Base-by-base conservation (phyloP, 92 coral and sea anemone genomes). In the Heliopora coerulea region DNA sequence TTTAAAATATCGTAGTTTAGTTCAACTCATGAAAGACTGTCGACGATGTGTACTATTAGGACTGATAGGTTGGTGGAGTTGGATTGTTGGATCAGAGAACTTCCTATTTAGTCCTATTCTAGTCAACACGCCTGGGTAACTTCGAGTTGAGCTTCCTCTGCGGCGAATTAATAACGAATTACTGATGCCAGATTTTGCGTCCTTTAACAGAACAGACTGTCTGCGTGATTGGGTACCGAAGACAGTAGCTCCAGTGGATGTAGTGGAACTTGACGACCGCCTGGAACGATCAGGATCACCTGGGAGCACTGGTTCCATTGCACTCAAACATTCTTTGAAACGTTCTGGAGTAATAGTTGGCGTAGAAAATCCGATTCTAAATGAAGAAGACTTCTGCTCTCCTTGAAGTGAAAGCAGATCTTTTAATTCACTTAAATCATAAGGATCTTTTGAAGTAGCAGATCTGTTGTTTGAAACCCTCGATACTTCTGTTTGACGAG, bases 321-420 rank as follows among this genome's bases (percentile, higher is more conserved):
- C 63, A 30, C 30, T 58, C 28, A 70, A 34, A 23, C 41, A 52
- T 8, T 20, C 49, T 26, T 52, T 62, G 29, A 70, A 70, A 1
- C 32, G 26, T 10, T 70, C 63, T 26, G 28, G 12, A 25, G 60
- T 52, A 62, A 70, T 50, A 0, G 15, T 31, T 0, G 62, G 77
- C 3, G 28, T 33, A 10, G 77, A 3, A 25, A 30, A 70, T 24
- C 77, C 77, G 56, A 23, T 70, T 54, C 77, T 52, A 54, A 52
- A 70, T 10, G 29, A 28, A 8, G 62, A 28, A 9, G 63, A 34
- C 17, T 8, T 14, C 57, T 70, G 77, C 34, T 70, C 77, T 13
- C 77, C 77, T 49, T 70, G 31, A 0, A 70, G 63, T 0, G 77
- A 52, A 19, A 70, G 62, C n/a, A 70, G 23, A 3, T 26, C 21